Base-by-base conservation (phyloP, 2,113 vertebrate species). In the Datnioides undecimradiatus region DNA sequence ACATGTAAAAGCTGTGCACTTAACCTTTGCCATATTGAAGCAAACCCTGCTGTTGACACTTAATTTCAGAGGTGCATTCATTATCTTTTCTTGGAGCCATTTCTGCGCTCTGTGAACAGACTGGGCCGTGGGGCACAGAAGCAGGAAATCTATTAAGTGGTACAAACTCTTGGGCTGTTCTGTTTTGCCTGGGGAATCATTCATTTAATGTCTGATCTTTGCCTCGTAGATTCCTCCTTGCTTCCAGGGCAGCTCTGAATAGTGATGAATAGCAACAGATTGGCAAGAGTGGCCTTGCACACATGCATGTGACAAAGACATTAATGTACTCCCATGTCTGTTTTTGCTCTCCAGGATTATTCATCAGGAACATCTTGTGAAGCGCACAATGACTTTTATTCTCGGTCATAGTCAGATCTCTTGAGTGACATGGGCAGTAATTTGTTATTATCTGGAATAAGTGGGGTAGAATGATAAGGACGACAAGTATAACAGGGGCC, bases 371-470 rank as follows among this genome's bases (percentile, higher is more conserved):
- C 65, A 73, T 91, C 66, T 87, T 79, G 45, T 67, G 67, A 65
- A 77, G 69, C 73, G 19, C 67, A 52, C 86, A 82, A 84, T 81
- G 84, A 88, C 87, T 90, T 92, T 90, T 90, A 76, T 90, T 79
- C 86, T 51, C 29, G 31, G 82, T 77, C 73, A 88, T 85, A 87
- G 70, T 64, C 79, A 54, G 79, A 74, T 85, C 76, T 87, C 76
- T 80, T 93, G 89, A 95, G 76, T 93, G 94, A 89, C 90, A 88
- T 41, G 23, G 59, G 40, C 41, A 45, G 86, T 90, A 82, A 93
- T 94, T 90, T 90, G 81, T 86, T 85, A 91, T 93, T 95, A 88
- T 94, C 80, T 76, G 36, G 46, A 85, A 70, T 90, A 94, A 93
- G 93, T 93, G 88, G 92, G 87, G 90, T 93, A 84, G 93, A 94